phyloP scores from a whole-genome alignment of 2,113 vertebrate species.

The Raja brachyura region DNA sequence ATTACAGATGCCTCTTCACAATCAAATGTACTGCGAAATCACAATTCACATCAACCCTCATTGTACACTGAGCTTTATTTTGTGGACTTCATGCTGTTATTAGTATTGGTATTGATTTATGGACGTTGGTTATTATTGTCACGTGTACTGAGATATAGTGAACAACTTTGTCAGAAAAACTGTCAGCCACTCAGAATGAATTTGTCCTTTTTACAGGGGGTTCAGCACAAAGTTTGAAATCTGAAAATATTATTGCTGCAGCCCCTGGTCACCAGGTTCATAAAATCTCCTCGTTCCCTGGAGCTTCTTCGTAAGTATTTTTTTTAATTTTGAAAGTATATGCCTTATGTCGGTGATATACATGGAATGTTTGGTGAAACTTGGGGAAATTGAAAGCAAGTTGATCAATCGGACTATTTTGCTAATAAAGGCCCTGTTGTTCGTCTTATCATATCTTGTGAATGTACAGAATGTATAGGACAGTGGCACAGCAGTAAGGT shows the following conservation, averaged over 20 bases:
- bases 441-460: too few relatives aligned
- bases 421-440: too few relatives aligned
- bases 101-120: too few relatives aligned
- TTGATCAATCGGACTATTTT: too few relatives aligned
- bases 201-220: not conserved
- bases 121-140: too few relatives aligned
- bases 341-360: not conserved
- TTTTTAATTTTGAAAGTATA: not conserved
- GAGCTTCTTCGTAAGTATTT: not conserved
- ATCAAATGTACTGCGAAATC: constrained; percentile 45
- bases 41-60: too few relatives aligned
- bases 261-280: not conserved
- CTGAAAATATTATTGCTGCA: not conserved
- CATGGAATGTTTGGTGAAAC: not conserved
- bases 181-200: not conserved
- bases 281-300: not conserved
- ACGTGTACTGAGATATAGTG: too few relatives aligned
- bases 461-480: too few relatives aligned
- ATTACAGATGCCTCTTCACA: not conserved
- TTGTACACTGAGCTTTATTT: not conserved
- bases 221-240: not conserved
- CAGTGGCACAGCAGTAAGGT: too few relatives aligned
- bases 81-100: not conserved
- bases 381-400: not conserved
- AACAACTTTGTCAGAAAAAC: too few relatives aligned